Evolutionary conservation across 2,113 vertebrate species (phyloP), one percentile per base, ranked within the genome.

Genomic region (Gobio gobio): DNA sequence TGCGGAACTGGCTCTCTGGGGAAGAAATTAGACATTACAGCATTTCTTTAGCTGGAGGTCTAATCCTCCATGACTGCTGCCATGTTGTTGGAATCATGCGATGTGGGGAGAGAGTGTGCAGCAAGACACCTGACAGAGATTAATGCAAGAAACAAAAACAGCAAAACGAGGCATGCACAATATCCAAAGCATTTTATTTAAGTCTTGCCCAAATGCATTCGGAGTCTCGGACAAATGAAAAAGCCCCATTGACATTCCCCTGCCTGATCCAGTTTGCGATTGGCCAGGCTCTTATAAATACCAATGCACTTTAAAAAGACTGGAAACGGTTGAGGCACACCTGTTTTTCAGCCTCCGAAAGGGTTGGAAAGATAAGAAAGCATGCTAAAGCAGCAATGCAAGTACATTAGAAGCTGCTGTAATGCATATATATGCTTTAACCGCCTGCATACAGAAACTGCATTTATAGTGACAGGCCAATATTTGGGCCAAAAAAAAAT

Each of bases 1-100:
- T 92, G 92, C 92, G 84, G 87, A 91, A 89, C 54, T 83, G 83
- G 77, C 87, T 91, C 82, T 91, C 78, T 82, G 88, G 87, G 70
- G 87, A 68, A 89, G 90, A 90, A 89, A 86, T 90, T 80, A 87
- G 86, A 90, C 85, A 88, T 87, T 78, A 58, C 79, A 18, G 22
- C 63, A 51, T 63, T 88, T 88, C 84, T 74, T 58, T 72, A 83
- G 89, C 78, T 90, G 80, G 26, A 89, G 81, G 75, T 85, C 75
- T 33, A 78, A 91, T 89, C 68, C 86, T 86, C 72, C 43, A 76
- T 86, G 78, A 84, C 47, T 87, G 45, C 59, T 83, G 79, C 72
- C 26, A 49, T 79, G 40, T 40, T 43, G 40, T 54, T 75, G n/a
- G 36, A 84, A 79, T 78, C 29, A 61, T 72, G 22, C 45, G 79